Conservation (phyloP, 23 tunicate genomes). For the Aplidium turbinatum region DNA sequence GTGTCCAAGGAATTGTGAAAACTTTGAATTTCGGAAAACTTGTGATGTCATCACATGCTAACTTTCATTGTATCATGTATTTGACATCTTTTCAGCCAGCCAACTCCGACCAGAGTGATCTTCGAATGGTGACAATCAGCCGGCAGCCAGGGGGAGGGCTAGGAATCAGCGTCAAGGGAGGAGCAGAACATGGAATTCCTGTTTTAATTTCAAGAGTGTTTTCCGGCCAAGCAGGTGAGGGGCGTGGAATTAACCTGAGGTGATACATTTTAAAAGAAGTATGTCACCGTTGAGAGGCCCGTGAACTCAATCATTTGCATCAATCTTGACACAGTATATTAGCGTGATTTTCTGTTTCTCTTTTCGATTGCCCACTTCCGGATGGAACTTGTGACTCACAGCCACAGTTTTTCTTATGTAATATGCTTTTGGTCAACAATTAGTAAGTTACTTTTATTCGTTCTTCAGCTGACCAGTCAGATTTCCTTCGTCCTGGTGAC, state of each 20-base stretch:
- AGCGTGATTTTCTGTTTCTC: too few relatives aligned
- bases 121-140: slow-evolving; percentile 44
- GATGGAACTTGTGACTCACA: too few relatives aligned
- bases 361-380: too few relatives aligned
- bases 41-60: too few relatives aligned
- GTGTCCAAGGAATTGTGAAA: too few relatives aligned
- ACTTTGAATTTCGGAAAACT: too few relatives aligned
- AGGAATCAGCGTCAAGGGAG: slow-evolving; percentile 78
- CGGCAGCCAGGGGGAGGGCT: slow-evolving; percentile 76
- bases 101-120: neutral
- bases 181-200: slow-evolving; percentile 73
- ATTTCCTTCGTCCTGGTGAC: slow-evolving; percentile 70
- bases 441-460: too few relatives aligned
- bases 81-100: slow-evolving; percentile 21
- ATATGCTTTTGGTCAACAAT: too few relatives aligned
- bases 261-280: neutral
- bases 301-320: neutral
- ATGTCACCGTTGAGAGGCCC: neutral
- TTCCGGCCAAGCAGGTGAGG: slow-evolving; percentile 59
- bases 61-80: too few relatives aligned
- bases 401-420: too few relatives aligned
- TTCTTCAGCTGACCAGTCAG: slow-evolving; percentile 59
- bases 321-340: too few relatives aligned
- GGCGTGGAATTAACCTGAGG: neutral
- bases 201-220: slow-evolving; percentile 69